Evolutionary conservation across 2,888 invertebrate genomes (phyloP).

Genomic region (Spatulosminthurus flaviceps): DNA sequence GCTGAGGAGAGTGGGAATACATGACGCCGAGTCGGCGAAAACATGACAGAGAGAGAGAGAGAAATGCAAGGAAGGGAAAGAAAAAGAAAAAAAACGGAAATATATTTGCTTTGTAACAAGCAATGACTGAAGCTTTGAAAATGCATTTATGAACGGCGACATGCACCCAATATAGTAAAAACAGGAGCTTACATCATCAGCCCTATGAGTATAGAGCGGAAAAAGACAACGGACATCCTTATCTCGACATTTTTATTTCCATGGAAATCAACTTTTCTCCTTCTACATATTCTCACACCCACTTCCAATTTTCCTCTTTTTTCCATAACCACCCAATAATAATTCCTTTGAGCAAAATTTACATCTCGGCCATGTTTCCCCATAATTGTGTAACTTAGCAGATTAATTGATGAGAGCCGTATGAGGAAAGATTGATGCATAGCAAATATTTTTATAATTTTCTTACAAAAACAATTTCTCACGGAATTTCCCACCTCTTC

Average conservation of each 20-base stretch:
- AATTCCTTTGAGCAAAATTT: too few relatives aligned
- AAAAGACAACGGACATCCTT: conserved; percentile 44
- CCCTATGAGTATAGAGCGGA: background rate
- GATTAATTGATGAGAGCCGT: too few relatives aligned
- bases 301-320: background rate
- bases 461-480: too few relatives aligned
- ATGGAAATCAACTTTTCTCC: conserved; percentile 18
- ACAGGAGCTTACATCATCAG: background rate
- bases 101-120: conserved; percentile 1
- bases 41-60: conserved; percentile 11
- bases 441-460: too few relatives aligned
- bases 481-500: too few relatives aligned
- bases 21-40: background rate
- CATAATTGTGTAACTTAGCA: too few relatives aligned
- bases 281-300: conserved; percentile 26
- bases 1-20: background rate
- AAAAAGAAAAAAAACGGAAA: background rate
- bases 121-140: background rate
- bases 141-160: background rate
- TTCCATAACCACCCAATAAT: too few relatives aligned
- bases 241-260: conserved; percentile 39
- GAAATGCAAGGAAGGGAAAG: background rate
- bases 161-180: too few relatives aligned
- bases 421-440: too few relatives aligned
- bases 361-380: too few relatives aligned